A percentile compares a stretch with the other conserved stretches of the same genome.
Evolutionary conservation across 2,797 vertebrate species (phyloP).

Genomic region (Eptatretus atami): DNA sequence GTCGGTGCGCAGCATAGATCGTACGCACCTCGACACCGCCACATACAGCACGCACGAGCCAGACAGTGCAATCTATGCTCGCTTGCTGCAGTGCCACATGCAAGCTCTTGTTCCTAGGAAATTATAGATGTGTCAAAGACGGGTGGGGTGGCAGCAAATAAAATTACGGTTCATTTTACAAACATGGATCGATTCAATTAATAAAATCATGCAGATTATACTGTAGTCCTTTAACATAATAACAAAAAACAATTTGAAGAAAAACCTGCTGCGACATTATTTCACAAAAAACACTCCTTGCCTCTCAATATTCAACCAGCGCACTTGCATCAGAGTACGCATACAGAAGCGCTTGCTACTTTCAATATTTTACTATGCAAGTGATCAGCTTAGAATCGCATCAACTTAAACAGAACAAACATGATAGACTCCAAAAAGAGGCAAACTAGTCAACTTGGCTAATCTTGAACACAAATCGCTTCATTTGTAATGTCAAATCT

Average conservation of each 20-base stretch:
- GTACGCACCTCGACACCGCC: conserved; percentile 86
- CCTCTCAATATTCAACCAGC: no score
- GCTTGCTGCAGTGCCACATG: conserved; percentile 90
- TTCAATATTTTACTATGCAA: no score
- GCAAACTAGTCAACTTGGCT: no score
- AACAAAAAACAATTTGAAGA: background rate
- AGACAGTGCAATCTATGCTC: conserved; percentile 77
- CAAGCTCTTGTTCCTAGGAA: conserved; percentile 59
- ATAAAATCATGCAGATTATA: conserved; percentile 4
- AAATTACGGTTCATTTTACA: background rate
- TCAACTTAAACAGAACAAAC: no score
- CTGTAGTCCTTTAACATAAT: background rate
- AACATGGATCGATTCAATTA: conserved; percentile 1
- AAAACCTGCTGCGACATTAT: no score
- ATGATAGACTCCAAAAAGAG: no score
- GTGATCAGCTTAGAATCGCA: no score
- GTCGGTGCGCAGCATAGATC: conserved; percentile 84
- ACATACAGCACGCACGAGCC: conserved; percentile 78
- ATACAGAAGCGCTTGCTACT: no score
- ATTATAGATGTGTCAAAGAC: background rate
- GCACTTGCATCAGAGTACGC: no score
- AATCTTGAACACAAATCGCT: no score
- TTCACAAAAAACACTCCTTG: no score
- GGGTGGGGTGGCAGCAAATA: background rate
- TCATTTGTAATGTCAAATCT: no score